phyloP scores from a whole-genome alignment of 2,113 vertebrate genomes.

The rat (Rattus norvegicus) region DNA sequence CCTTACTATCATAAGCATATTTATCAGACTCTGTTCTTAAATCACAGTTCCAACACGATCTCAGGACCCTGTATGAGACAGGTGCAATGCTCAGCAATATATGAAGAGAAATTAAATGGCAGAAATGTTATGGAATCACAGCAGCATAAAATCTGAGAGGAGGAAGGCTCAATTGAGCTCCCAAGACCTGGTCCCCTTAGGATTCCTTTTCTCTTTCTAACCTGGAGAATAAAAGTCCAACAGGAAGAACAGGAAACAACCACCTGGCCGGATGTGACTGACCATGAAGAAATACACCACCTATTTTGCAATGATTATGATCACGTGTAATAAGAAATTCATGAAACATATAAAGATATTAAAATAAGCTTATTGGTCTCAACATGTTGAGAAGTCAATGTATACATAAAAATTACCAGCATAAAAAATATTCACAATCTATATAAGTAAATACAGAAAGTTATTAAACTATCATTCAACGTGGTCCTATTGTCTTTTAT shows the following conservation, averaged over 20 bases:
- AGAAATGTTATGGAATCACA: background rate
- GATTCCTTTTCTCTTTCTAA: background rate
- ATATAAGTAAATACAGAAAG: constrained; percentile 13
- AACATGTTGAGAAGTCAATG: constrained; percentile 1
- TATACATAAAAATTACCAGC: background rate
- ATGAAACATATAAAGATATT: background rate
- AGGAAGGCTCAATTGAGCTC: background rate
- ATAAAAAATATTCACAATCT: constrained; percentile 16
- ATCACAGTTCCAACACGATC: background rate
- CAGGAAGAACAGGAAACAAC: background rate
- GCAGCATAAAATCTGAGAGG: background rate
- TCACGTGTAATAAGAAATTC: constrained; percentile 9
- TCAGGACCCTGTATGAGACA: background rate
- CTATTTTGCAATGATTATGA: constrained; percentile 17
- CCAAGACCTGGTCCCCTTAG: background rate
- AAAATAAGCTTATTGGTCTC: constrained; percentile 37
- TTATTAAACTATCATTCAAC: constrained; percentile 6
- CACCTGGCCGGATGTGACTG: background rate
- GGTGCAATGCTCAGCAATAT: background rate
- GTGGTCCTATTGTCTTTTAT: background rate
- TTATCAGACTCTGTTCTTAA: constrained; percentile 45
- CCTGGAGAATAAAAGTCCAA: background rate
- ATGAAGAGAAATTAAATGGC: constrained; percentile 28
- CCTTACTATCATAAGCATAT: background rate
- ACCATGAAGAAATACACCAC: background rate